These are phyloP conservation scores for Branchinecta sandiegonensis DNA, from an alignment of 2,888 invertebrate species.

Conservation along the genomic window DNA sequence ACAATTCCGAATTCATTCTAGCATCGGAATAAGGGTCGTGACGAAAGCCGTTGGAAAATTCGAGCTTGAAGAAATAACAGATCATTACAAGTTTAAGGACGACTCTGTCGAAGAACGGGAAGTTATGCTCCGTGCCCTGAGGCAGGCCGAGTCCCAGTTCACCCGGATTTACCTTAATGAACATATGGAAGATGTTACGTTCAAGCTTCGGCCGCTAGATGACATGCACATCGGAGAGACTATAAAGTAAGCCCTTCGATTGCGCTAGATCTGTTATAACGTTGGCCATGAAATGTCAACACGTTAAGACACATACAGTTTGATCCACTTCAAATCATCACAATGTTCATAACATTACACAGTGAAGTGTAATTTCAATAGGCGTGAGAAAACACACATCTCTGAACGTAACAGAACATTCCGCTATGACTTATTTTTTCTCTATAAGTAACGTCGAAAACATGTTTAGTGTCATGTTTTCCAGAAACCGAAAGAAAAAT, in stretches of 20 bases:
- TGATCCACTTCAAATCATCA: too few species aligned
- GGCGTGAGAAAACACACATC: too few species aligned
- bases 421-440: too few species aligned
- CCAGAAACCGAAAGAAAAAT: too few species aligned
- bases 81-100: conserved; percentile 68
- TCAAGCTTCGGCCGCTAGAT: conserved; percentile 64
- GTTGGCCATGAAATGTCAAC: too few species aligned
- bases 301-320: too few species aligned
- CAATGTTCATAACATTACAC: too few species aligned
- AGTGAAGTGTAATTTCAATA: too few species aligned
- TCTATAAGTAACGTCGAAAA: too few species aligned
- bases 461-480: too few species aligned
- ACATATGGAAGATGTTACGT: conserved; percentile 70
- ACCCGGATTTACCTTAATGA: conserved; percentile 77
- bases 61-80: conserved; percentile 68
- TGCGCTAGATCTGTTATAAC: too few species aligned
- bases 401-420: too few species aligned
- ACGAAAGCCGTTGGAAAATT: conserved; percentile 69
- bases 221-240: conserved; percentile 64
- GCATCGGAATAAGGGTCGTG: conserved; percentile 65
- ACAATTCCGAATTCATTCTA: conserved; percentile 29
- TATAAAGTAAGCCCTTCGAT: conserved; percentile 27
- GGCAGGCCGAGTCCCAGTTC: conserved; percentile 62
- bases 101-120: conserved; percentile 60
- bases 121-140: conserved; percentile 68